These are phyloP conservation scores for Dilophus febrilis DNA, from an alignment of 2,888 invertebrate species.

Conservation along the genomic window DNA sequence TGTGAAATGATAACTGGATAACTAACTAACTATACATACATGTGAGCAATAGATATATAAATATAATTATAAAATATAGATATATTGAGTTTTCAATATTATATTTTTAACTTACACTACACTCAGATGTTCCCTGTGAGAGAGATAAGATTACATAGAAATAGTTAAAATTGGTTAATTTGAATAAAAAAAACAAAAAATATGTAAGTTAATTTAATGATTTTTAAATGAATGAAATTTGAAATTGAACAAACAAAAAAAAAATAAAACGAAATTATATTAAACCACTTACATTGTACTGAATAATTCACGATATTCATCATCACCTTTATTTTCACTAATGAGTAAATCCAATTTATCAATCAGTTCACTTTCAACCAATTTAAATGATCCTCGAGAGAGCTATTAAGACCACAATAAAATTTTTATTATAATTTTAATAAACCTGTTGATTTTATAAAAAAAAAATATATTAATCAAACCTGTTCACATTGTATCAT, in stretches of 20 bases:
- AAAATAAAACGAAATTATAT: constrained; percentile 5
- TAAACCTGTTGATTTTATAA: background rate
- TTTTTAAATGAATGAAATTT: constrained; percentile 6
- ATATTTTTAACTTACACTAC: constrained; percentile 62
- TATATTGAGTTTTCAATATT: too few relatives aligned
- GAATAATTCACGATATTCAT: constrained; percentile 82
- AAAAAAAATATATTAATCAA: background rate
- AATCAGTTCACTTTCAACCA: constrained; percentile 85
- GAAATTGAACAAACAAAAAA: constrained; percentile 3
- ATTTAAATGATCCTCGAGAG: constrained; percentile 68
- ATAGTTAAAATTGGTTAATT: background rate
- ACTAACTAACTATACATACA: too few relatives aligned
- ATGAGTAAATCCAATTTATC: constrained; percentile 86
- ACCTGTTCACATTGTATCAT: constrained; percentile 84
- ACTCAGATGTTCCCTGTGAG: constrained; percentile 71
- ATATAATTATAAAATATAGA: too few relatives aligned
- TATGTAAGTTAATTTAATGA: too few relatives aligned
- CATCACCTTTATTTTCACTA: constrained; percentile 86
- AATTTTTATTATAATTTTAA: background rate
- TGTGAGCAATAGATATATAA: too few relatives aligned
- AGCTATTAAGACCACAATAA: constrained; percentile 18
- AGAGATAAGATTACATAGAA: constrained; percentile 9
- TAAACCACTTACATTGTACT: constrained; percentile 74
- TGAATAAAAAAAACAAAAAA: too few relatives aligned
- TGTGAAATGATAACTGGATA: too few relatives aligned